Conservation (phyloP, 2,888 invertebrate genomes). For the Mongoloraphidia duomilia region DNA sequence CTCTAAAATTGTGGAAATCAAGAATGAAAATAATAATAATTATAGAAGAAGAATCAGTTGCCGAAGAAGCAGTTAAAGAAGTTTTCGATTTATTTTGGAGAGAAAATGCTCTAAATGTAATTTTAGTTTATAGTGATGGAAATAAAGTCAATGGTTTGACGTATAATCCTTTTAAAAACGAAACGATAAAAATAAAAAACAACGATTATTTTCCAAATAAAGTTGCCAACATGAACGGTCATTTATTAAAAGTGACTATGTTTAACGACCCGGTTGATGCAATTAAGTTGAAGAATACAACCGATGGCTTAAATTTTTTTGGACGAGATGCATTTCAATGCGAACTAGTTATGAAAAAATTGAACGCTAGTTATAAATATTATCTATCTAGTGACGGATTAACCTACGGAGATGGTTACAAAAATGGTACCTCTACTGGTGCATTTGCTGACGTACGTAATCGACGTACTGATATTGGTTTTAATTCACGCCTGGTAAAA, state of each 20-base stretch:
- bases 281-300: background rate
- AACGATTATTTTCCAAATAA: background rate
- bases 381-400: background rate
- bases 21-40: background rate
- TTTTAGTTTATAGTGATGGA: background rate
- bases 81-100: background rate
- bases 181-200: background rate
- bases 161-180: background rate
- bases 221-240: background rate
- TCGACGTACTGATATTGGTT: constrained; percentile 31
- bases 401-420: background rate
- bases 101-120: background rate
- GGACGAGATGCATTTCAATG: background rate
- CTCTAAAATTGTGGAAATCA: background rate
- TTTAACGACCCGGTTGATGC: background rate
- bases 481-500: constrained; percentile 38
- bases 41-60: background rate
- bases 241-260: background rate
- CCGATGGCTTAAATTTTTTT: background rate
- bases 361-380: background rate
- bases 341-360: background rate
- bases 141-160: background rate
- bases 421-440: background rate
- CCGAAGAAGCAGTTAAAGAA: background rate
- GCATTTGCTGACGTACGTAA: constrained; percentile 21